Evolutionary conservation across 2,888 invertebrate genomes (phyloP).

Genomic region (Branchinecta sandiegonensis): DNA sequence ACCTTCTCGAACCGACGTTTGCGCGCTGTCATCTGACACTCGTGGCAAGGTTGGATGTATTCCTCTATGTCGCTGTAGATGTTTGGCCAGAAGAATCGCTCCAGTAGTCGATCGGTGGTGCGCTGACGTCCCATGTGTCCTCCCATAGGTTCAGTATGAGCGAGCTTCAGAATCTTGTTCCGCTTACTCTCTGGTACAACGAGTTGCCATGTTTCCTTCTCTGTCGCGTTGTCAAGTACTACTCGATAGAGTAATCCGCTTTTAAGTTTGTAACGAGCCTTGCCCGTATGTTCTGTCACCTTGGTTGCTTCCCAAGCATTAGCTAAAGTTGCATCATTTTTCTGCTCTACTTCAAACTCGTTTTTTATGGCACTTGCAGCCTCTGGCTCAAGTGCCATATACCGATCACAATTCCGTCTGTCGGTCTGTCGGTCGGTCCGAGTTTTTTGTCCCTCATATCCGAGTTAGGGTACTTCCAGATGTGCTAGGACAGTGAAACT

Average conservation of each 20-base stretch:
- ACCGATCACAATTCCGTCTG: too few species aligned
- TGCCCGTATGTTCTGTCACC: not conserved
- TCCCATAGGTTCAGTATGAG: not conserved
- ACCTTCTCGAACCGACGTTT: not conserved
- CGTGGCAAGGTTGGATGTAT: not conserved
- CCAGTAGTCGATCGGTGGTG: not conserved
- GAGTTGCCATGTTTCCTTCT: too few species aligned
- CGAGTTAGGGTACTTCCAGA: too few species aligned
- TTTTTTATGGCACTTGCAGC: too few species aligned
- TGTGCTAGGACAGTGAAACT: too few species aligned
- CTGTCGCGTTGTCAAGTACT: not conserved
- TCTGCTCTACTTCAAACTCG: not conserved
- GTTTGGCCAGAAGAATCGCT: not conserved
- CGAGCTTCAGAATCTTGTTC: not conserved
- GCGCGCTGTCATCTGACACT: not conserved
- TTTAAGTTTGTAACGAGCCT: not conserved
- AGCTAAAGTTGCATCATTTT: not conserved
- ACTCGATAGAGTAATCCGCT: constrained; percentile 5
- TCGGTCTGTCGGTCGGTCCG: too few species aligned
- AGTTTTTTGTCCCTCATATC: too few species aligned
- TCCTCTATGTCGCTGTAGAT: not conserved
- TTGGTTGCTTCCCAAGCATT: not conserved
- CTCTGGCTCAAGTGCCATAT: too few species aligned
- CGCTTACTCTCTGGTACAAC: too few species aligned
- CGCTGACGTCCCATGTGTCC: not conserved